These are phyloP conservation scores for Orchesella cincta DNA, from an alignment of 1,140 invertebrate species.

Conservation along the genomic window DNA sequence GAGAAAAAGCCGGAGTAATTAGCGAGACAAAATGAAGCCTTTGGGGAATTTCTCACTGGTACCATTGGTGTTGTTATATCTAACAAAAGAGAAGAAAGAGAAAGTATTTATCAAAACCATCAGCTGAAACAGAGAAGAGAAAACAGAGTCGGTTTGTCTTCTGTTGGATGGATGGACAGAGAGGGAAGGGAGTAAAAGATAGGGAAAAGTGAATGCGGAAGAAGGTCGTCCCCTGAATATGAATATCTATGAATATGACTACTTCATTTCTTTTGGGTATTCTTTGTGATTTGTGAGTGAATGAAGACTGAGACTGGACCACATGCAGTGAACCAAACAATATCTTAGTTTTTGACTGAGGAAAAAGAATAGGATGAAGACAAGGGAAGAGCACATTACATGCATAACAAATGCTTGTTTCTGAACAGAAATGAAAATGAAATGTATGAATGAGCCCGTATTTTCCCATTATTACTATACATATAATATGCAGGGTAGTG, in stretches of 20 bases:
- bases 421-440: background rate
- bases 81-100: constrained; percentile 10
- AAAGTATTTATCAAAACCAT: constrained; percentile 27
- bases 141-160: background rate
- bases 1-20: constrained; percentile 18
- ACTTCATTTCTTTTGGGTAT: constrained; percentile 4
- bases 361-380: background rate
- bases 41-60: constrained; percentile 16
- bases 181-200: background rate
- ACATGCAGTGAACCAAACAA: background rate
- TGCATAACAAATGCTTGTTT: constrained; percentile 12
- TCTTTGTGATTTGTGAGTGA: constrained; percentile 22
- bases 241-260: background rate
- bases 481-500: background rate
- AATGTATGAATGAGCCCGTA: constrained; percentile 18
- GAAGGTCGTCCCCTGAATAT: background rate
- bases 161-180: background rate
- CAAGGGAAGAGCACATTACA: background rate
- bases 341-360: constrained; percentile 13
- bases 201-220: background rate
- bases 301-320: constrained; percentile 14
- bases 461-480: background rate
- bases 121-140: background rate
- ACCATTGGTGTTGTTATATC: background rate
- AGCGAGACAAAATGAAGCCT: constrained; percentile 27